phyloP scores from a whole-genome alignment of 2,888 invertebrate genomes.

The Xanthostigma xanthostigma region DNA sequence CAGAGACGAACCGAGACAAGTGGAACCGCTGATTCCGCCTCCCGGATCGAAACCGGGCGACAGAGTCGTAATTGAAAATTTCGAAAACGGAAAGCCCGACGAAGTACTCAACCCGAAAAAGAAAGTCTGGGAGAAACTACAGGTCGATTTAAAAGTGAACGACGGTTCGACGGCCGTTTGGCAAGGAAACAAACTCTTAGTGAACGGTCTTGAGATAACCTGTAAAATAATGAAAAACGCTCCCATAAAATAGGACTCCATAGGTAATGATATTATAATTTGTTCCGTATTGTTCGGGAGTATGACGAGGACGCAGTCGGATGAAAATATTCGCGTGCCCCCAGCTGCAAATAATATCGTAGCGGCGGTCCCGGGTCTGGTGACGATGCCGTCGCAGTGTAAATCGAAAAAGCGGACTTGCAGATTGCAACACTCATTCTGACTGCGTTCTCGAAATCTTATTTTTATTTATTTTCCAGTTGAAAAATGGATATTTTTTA shows the following conservation, averaged over 20 bases:
- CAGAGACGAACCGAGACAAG: conserved; percentile 59
- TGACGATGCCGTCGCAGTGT: no score
- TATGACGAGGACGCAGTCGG: no score
- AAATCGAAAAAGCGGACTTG: no score
- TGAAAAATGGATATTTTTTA: no score
- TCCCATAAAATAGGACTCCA: conserved; percentile 57
- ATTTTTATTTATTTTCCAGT: no score
- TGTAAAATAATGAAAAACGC: conserved; percentile 65
- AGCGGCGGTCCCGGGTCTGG: no score
- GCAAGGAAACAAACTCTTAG: conserved; percentile 66
- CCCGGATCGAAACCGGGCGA: conserved; percentile 67
- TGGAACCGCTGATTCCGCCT: conserved; percentile 76
- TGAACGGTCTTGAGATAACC: conserved; percentile 58
- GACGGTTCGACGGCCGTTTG: conserved; percentile 61
- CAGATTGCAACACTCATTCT: no score
- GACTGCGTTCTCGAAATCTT: no score
- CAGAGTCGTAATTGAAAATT: conserved; percentile 67
- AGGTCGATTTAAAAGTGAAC: conserved; percentile 61
- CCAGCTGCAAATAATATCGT: no score
- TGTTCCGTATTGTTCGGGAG: background rate
- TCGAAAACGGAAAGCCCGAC: conserved; percentile 62
- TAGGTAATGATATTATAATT: background rate
- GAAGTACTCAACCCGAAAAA: conserved; percentile 87
- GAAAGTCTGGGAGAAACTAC: conserved; percentile 89
- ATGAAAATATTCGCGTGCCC: no score